phyloP scores from a whole-genome alignment of 2,888 invertebrate genomes.

The Eucera pruinosa region DNA sequence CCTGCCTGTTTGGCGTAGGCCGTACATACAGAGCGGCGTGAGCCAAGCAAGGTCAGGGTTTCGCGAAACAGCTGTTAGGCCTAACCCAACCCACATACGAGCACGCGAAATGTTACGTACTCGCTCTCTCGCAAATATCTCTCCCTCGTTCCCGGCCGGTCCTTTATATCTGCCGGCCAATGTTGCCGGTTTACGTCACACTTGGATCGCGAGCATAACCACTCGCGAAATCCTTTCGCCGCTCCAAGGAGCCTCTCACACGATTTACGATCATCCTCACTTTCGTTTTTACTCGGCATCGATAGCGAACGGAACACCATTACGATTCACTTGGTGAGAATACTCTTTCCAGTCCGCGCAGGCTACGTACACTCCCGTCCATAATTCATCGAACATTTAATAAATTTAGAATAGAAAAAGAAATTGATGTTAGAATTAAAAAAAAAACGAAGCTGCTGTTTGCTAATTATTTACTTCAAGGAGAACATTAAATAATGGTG shows the following conservation, averaged over 20 bases:
- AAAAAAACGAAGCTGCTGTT: no score
- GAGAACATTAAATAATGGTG: no score
- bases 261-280: conserved; percentile 16
- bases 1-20: conserved; percentile 72
- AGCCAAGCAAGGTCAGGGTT: conserved; percentile 77
- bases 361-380: no score
- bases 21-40: conserved; percentile 55
- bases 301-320: not conserved
- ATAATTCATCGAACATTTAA: no score
- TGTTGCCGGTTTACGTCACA: conserved; percentile 35
- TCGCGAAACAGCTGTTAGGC: conserved; percentile 79
- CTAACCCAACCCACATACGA: conserved; percentile 70
- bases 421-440: no score
- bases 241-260: not conserved
- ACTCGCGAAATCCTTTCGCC: conserved; percentile 49
- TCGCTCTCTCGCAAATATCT: conserved; percentile 56
- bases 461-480: no score
- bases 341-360: no score
- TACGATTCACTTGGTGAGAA: no score
- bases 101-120: conserved; percentile 61
- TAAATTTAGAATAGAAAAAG: no score
- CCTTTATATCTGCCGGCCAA: conserved; percentile 43
- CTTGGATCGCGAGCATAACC: conserved; percentile 23
- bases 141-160: conserved; percentile 39
- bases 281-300: conserved; percentile 16